Conservation (phyloP, 2,797 vertebrate genomes). For the Cyprinella venusta region DNA sequence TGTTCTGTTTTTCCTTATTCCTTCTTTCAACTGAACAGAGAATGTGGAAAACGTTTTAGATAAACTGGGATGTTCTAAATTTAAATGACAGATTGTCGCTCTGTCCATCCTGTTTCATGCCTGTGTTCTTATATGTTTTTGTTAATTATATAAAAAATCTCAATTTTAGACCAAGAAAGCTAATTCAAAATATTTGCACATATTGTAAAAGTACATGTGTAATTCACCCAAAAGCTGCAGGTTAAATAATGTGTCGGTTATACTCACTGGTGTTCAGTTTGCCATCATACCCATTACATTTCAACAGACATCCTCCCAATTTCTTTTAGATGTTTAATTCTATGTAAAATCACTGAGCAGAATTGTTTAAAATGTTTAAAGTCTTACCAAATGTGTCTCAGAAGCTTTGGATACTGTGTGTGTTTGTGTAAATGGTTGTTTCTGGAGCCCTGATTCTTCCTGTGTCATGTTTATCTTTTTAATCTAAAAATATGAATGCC, state of each 20-base stretch:
- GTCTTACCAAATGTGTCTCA: constrained; percentile 30
- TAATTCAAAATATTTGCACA: neutral
- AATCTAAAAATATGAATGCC: neutral
- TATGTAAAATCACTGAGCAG: neutral
- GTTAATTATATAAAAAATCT: neutral
- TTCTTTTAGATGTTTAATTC: neutral
- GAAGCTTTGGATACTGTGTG: constrained; percentile 2
- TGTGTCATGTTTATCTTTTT: neutral
- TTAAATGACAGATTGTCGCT: neutral
- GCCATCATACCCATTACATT: neutral
- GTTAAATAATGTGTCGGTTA: neutral
- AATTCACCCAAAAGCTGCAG: neutral
- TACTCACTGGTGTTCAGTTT: neutral
- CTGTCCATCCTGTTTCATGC: neutral
- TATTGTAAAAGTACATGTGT: neutral
- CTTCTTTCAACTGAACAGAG: neutral
- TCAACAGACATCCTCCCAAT: neutral
- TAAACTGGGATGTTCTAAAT: neutral
- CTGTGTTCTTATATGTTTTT: neutral
- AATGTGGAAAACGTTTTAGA: neutral
- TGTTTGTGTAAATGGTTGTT: neutral
- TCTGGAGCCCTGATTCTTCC: neutral
- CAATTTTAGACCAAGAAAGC: neutral
- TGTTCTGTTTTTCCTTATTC: neutral
- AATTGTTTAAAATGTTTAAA: neutral